phyloP scores from a whole-genome alignment of 2,113 vertebrate genomes.

The Ranitomeya variabilis region DNA sequence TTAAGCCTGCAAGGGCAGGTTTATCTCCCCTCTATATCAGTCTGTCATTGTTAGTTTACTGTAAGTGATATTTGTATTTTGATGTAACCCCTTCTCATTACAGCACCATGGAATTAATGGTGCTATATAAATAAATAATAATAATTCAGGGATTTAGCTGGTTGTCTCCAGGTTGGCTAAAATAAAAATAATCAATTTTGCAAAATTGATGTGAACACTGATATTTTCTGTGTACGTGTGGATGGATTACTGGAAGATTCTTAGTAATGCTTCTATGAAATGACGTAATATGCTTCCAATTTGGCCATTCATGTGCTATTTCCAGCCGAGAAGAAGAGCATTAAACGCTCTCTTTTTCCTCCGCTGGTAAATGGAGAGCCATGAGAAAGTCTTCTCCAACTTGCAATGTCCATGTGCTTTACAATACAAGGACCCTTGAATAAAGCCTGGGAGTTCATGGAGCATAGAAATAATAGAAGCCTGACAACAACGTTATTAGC shows the following conservation, averaged over 20 bases:
- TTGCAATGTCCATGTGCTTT: not conserved
- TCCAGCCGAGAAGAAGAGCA: not conserved
- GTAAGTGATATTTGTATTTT: no score
- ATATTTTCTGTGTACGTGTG: not conserved
- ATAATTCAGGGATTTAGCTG: no score
- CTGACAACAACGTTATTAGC: constrained; percentile 67
- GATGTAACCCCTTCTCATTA: no score
- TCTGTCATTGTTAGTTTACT: no score
- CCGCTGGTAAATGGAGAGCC: not conserved
- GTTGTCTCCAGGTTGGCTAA: no score
- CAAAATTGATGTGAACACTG: not conserved
- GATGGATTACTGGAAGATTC: not conserved
- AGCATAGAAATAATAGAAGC: constrained; percentile 54
- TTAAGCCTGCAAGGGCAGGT: no score
- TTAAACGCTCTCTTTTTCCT: not conserved
- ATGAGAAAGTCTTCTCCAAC: not conserved
- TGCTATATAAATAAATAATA: no score
- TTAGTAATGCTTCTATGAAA: not conserved
- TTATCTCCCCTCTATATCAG: no score
- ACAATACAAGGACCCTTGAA: not conserved
- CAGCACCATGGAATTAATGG: no score
- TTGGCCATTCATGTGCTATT: constrained; percentile 10
- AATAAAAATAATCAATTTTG: not conserved
- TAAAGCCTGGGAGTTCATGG: constrained; percentile 59
- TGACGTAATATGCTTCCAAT: not conserved